These are phyloP conservation scores for Pecten maximus DNA, from an alignment of 2,888 invertebrate species.

Conservation along the genomic window DNA sequence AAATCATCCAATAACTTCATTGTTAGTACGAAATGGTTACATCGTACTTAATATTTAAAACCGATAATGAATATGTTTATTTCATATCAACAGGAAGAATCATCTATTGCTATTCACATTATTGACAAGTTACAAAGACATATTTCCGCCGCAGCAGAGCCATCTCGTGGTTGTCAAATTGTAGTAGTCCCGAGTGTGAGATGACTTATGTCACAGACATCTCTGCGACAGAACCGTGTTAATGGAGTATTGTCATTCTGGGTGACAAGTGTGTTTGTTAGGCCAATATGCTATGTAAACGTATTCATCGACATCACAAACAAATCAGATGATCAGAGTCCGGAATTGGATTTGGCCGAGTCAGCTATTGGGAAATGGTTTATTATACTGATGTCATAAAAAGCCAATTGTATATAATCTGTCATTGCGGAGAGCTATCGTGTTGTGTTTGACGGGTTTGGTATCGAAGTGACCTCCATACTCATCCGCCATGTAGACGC, in stretches of 20 bases:
- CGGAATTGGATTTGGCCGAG: conserved; percentile 24
- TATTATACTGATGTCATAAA: background rate
- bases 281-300: conserved; percentile 23
- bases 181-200: background rate
- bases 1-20: background rate
- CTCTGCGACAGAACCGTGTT: background rate
- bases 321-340: background rate
- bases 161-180: background rate
- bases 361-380: conserved; percentile 20
- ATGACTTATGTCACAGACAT: background rate
- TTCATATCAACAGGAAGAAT: background rate
- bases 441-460: background rate
- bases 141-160: background rate
- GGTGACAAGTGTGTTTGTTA: conserved; percentile 26
- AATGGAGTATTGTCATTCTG: conserved; percentile 16
- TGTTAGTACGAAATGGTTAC: background rate
- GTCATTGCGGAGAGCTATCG: background rate
- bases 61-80: background rate
- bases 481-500: background rate
- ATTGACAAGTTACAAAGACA: background rate
- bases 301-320: conserved; percentile 25
- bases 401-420: conserved; percentile 29
- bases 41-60: background rate
- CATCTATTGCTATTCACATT: background rate
- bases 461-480: background rate